These are phyloP conservation scores for Pycnomerus fuliginosus DNA, from an alignment of 2,888 invertebrate species.

Conservation along the genomic window DNA sequence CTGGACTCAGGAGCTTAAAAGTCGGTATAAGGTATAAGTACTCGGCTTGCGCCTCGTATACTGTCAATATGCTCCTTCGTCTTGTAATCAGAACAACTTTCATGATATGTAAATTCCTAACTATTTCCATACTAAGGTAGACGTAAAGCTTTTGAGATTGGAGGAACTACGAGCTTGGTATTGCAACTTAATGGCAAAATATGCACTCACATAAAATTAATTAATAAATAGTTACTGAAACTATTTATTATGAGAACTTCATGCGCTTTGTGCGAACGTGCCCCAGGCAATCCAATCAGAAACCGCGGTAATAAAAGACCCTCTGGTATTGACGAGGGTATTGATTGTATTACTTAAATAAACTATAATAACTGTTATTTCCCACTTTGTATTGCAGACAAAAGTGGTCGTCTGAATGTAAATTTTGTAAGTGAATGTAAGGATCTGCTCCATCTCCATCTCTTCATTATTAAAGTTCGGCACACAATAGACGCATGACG, in stretches of 20 bases:
- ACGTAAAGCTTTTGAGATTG: too few species aligned
- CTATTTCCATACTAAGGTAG: too few species aligned
- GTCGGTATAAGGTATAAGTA: too few species aligned
- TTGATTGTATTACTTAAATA: constrained; percentile 23
- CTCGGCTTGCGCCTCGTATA: too few species aligned
- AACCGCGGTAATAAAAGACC: constrained; percentile 19
- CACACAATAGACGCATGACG: constrained; percentile 13
- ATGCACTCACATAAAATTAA: constrained; percentile 22
- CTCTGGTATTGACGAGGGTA: constrained; percentile 21
- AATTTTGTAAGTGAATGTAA: constrained; percentile 19
- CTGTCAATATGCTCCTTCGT: too few species aligned
- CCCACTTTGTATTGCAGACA: constrained; percentile 19
- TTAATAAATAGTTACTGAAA: constrained; percentile 19
- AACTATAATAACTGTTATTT: constrained; percentile 23
- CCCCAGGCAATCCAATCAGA: constrained; percentile 19
- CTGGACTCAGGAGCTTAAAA: too few species aligned
- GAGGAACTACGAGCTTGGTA: too few species aligned
- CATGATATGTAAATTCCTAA: too few species aligned
- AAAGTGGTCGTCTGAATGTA: constrained; percentile 22
- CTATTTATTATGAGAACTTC: constrained; percentile 20
- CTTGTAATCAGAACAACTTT: too few species aligned
- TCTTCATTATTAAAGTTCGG: constrained; percentile 20
- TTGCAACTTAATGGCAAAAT: too few species aligned
- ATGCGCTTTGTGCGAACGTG: constrained; percentile 14
- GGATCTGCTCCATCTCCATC: constrained; percentile 13